phyloP scores from a whole-genome alignment of 1,140 invertebrate species.

The Calephelis virginiensis region DNA sequence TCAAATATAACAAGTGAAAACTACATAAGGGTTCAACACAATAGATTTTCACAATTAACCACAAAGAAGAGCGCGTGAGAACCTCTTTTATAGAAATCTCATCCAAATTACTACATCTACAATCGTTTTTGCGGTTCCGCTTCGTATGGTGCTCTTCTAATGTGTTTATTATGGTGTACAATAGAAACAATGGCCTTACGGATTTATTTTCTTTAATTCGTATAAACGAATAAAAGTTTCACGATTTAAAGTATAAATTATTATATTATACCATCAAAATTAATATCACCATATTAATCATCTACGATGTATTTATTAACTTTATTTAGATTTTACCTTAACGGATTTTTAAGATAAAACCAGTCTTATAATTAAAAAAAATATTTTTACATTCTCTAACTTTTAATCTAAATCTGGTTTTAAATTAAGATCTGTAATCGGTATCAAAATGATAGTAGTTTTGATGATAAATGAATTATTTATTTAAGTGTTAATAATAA shows the following conservation, averaged over 20 bases:
- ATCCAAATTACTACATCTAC: constrained; percentile 28
- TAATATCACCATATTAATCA: no score
- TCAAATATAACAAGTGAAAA: constrained; percentile 53
- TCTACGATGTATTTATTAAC: neutral
- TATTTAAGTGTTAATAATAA: neutral
- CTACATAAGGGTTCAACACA: constrained; percentile 50
- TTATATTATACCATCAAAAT: no score
- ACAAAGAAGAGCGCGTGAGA: constrained; percentile 63
- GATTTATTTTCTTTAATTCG: neutral
- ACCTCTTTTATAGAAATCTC: constrained; percentile 56
- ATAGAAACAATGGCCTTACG: constrained; percentile 12
- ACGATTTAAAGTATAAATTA: neutral
- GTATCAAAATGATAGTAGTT: neutral
- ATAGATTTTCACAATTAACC: constrained; percentile 70
- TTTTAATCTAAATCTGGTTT: neutral
- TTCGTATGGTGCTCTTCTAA: constrained; percentile 18
- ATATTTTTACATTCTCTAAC: no score
- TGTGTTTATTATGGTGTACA: constrained; percentile 13
- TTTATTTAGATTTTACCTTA: neutral
- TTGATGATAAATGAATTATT: no score
- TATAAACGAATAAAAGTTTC: neutral
- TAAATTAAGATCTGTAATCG: neutral
- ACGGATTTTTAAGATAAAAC: neutral
- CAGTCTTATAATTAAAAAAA: neutral
- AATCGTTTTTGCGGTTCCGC: constrained; percentile 34